phyloP scores from a whole-genome alignment of 2,797 vertebrate species.

The Antrozous pallidus region DNA sequence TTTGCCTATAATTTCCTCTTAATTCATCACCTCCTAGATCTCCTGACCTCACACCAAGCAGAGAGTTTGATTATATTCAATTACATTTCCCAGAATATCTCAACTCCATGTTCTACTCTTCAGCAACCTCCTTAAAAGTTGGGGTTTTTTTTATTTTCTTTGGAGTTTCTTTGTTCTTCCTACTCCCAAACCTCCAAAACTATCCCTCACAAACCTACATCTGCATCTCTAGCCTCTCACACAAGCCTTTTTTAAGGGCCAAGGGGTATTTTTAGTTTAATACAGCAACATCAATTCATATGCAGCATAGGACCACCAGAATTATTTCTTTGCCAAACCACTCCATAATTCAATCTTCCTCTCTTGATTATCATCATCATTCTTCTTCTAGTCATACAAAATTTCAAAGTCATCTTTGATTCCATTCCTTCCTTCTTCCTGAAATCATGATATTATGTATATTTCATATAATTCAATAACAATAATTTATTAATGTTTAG shows the following conservation, averaged over 20 bases:
- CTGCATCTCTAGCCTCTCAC: not conserved
- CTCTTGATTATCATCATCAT: not conserved
- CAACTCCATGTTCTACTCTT: not conserved
- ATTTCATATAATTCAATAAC: not conserved
- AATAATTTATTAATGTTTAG: not conserved
- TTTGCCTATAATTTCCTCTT: constrained; percentile 16
- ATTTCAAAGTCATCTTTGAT: not conserved
- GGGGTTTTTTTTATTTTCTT: not conserved
- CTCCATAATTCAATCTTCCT: not conserved
- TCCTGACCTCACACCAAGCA: not conserved
- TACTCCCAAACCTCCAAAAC: not conserved
- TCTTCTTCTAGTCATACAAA: not conserved
- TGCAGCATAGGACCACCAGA: not conserved
- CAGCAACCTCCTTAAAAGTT: not conserved
- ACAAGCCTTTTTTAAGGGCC: not conserved
- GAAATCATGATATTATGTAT: not conserved
- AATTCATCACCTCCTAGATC: not conserved
- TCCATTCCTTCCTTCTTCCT: not conserved
- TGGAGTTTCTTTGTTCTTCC: not conserved
- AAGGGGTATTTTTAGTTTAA: not conserved
- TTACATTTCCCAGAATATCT: not conserved
- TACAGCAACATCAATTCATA: not conserved
- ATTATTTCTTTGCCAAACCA: not conserved
- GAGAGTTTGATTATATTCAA: not conserved
- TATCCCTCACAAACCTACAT: not conserved